Conservation (phyloP, 2,888 invertebrate genomes). For the Chromoteleia sp. region DNA sequence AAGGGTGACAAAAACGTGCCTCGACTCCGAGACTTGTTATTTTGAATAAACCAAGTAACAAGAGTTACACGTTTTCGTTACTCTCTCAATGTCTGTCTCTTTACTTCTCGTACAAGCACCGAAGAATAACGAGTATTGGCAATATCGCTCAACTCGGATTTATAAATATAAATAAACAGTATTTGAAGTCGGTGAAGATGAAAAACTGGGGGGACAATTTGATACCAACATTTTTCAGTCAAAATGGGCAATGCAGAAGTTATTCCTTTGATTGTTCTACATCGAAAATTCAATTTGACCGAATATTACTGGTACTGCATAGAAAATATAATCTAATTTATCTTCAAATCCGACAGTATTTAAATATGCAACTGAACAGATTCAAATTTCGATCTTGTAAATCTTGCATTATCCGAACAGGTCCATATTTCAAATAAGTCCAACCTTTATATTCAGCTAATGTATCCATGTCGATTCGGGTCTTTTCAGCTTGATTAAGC, state of each 20-base stretch:
- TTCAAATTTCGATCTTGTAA: no score
- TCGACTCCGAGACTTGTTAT: slow-evolving; percentile 40
- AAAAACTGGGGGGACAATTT: background rate
- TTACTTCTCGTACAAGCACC: background rate
- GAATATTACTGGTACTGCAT: no score
- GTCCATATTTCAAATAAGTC: no score
- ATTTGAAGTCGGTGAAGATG: background rate
- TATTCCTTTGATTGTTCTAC: background rate
- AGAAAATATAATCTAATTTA: no score
- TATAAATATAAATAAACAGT: slow-evolving; percentile 14
- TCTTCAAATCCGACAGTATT: no score
- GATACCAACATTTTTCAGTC: background rate
- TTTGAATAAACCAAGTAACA: slow-evolving; percentile 44
- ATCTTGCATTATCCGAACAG: no score
- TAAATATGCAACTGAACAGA: no score
- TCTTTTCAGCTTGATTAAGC: no score
- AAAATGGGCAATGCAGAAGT: background rate
- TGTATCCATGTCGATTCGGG: no score
- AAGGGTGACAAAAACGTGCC: slow-evolving; percentile 46
- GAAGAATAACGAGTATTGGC: slow-evolving; percentile 24
- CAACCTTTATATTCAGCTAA: no score
- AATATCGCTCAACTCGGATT: slow-evolving; percentile 17
- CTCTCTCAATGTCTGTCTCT: background rate
- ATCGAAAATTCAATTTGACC: no score
- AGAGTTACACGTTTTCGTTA: slow-evolving; percentile 14